Evolutionary conservation across 2,113 vertebrate species (phyloP).

Genomic region (Microcebus ravelobensis): DNA sequence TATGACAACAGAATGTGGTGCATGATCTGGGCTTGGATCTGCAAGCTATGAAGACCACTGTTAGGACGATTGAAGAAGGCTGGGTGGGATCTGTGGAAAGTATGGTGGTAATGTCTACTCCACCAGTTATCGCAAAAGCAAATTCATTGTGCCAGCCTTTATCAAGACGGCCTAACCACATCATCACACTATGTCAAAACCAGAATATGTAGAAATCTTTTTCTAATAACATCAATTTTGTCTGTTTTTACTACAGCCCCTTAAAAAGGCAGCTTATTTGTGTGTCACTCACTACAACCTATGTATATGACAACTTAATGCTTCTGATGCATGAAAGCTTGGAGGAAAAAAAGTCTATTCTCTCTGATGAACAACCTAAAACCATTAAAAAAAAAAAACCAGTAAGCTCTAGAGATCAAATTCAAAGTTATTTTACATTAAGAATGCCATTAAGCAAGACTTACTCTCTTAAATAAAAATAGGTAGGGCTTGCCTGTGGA

Average conservation of each 20-base stretch:
- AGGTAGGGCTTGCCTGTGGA: background rate
- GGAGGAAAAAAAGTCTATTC: background rate
- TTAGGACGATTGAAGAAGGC: background rate
- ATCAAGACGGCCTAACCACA: background rate
- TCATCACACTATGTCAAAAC: background rate
- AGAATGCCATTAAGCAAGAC: background rate
- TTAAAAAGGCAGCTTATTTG: constrained; percentile 18
- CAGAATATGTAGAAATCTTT: background rate
- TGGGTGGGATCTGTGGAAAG: background rate
- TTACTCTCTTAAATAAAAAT: constrained; percentile 39
- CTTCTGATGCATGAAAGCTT: background rate
- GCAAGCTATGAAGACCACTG: background rate
- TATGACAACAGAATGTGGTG: background rate
- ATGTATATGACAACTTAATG: background rate
- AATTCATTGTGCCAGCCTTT: background rate
- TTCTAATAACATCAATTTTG: constrained; percentile 14
- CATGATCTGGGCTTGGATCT: background rate
- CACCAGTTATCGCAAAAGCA: background rate
- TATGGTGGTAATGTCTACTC: background rate
- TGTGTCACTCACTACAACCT: background rate
- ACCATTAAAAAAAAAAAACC: background rate
- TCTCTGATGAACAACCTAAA: background rate
- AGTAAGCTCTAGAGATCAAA: constrained; percentile 20
- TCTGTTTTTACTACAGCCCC: background rate
- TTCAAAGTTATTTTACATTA: constrained; percentile 17